Evolutionary conservation across 2,113 vertebrate species (phyloP), one percentile per base, ranked within the genome.

Genomic region (Labeo catla): DNA sequence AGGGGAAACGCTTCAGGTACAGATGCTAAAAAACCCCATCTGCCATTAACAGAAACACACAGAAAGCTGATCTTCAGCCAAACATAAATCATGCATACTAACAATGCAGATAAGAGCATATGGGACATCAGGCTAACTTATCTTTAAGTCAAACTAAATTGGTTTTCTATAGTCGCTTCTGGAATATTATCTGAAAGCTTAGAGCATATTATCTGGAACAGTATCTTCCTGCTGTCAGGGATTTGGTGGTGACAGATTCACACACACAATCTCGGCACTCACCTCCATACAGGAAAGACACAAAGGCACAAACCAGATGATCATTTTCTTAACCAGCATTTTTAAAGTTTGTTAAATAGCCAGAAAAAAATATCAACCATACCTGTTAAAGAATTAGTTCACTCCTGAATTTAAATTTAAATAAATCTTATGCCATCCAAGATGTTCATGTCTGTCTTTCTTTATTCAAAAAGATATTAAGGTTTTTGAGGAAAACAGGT

Each of bases 81-180:
- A 70, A 83, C 65, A 72, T 70, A 72, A 83, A 72, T 72, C 45
- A 72, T 72, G 63, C 65, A 83, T 83, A 15, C 65, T 54, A 83
- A 83, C 65, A 83, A 83, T 21, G 34, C 49, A 83, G 65, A 83
- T 83, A 83, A 72, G 45, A 83, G 65, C 81, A 83, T 54, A 83
- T 72, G 65, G 47, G 49, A 83, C 63, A 72, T 83, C 81, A 83
- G 47, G 63, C 65, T 72, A 83, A 83, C 81, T 72, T 83, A 83
- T 83, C 81, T 83, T 83, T 83, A 72, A 83, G 81, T 83, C 81
- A 57, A 43, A 70, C 65, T 83, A 83, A 83, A 83, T 72, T 66
- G 54, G 81, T 72, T 83, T 83, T 21, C 65, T n/a, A 72, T 57
- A 72, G 81, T 83, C 19, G 65, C 81, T 57, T 54, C 59, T 49